Base-by-base conservation (phyloP, 2,888 invertebrate genomes). In the Azorinus chamasolen region DNA sequence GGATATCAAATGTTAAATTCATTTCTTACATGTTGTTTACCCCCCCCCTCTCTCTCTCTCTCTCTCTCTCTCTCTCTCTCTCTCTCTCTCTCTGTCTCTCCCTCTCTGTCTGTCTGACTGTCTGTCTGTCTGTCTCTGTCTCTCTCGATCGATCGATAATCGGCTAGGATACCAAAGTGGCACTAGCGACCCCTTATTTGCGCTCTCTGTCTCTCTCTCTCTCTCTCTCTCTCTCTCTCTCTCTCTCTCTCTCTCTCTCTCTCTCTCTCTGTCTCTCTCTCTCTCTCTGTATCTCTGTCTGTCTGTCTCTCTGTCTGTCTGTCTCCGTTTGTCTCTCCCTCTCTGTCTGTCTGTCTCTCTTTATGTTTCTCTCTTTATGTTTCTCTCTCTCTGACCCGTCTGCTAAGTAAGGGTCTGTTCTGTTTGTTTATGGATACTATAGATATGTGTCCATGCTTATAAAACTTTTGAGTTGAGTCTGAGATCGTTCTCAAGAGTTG, bases 161-260 rank as follows among this genome's bases (percentile, higher is more conserved):
- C n/a, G n/a, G n/a, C n/a, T n/a, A n/a, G n/a, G n/a, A n/a, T n/a
- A n/a, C n/a, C n/a, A n/a, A n/a, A n/a, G n/a, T n/a, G n/a, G n/a
- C n/a, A n/a, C n/a, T n/a, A n/a, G n/a, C n/a, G n/a, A n/a, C n/a
- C n/a, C n/a, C n/a, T 58, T 43, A 43, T 24, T 43, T 24, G 41
- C 18, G 41, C 43, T 43, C 43, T 58, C 43, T 58, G 6, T 43
- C 43, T 58, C 58, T 51, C 39, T 51, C 51, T 63, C 62, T 63
- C 51, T 51, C 39, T 63, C 62, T 51, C 41, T 51, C 51, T 63
- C 62, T 63, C 51, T 51, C 51, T 51, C 51, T 63, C 51, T 37
- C 39, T 63, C 51, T 50, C 51, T 51, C 41, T 63, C 51, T 51
- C 51, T 39, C 51, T 51, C 20, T 58, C 43, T 43, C 41, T 51